phyloP scores from a whole-genome alignment of 92 coral and sea anemone species.

The Porites evermanni region DNA sequence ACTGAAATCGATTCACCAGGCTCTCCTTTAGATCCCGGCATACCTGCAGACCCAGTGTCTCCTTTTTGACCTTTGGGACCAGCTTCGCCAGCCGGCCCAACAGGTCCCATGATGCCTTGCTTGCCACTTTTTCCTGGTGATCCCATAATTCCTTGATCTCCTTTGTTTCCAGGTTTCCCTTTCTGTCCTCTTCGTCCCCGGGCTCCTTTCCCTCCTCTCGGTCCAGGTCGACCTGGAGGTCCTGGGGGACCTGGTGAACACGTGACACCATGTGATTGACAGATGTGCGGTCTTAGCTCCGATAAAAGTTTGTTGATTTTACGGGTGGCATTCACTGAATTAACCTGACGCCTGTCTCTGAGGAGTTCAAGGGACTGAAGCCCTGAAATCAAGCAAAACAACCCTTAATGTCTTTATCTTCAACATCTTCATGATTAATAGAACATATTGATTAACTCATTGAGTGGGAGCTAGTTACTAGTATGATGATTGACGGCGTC shows the following conservation, averaged over 20 bases:
- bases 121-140: slow-evolving; percentile 22
- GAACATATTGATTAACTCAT: too few species aligned
- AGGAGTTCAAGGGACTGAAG: too few species aligned
- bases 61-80: slow-evolving; percentile 33
- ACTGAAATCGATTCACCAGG: slow-evolving; percentile 38
- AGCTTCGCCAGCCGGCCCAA: neutral
- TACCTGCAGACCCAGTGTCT: slow-evolving; percentile 27
- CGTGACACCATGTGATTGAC: neutral
- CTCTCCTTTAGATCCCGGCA: neutral
- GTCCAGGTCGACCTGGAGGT: slow-evolving; percentile 39
- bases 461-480: too few species aligned
- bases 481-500: too few species aligned
- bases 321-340: neutral
- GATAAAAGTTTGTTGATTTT: slow-evolving; percentile 4
- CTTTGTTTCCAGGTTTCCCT: slow-evolving; percentile 17
- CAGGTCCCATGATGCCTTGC: slow-evolving; percentile 27
- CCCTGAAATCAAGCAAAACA: too few species aligned
- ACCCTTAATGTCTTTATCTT: too few species aligned
- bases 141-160: slow-evolving; percentile 21
- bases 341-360: too few species aligned
- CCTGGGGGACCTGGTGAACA: slow-evolving; percentile 33
- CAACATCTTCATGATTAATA: too few species aligned
- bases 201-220: slow-evolving; percentile 11
- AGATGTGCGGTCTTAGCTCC: neutral
- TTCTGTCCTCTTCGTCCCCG: slow-evolving; percentile 42